A percentile compares a stretch with the other conserved stretches of the same genome.
phyloP scores from a whole-genome alignment of 2,888 invertebrate genomes.

The Amphipoea oculea region DNA sequence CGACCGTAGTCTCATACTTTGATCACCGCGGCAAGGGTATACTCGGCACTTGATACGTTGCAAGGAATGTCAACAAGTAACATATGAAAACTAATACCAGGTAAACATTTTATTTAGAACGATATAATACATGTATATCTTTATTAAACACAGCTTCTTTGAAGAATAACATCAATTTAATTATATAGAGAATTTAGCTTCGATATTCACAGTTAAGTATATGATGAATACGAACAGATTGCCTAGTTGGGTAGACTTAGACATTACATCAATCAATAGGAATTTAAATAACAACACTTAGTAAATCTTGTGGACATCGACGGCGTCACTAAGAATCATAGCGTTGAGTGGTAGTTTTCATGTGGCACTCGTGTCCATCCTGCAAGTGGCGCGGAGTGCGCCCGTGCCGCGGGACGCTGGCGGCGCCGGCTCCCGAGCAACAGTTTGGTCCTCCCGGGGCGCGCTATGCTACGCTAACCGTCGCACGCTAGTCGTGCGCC shows the following conservation, averaged over 20 bases:
- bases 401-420: conserved; percentile 47
- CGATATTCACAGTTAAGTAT: conserved; percentile 42
- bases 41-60: conserved; percentile 28
- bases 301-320: conserved; percentile 33
- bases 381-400: conserved; percentile 26
- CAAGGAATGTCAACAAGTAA: conserved; percentile 45
- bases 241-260: conserved; percentile 14
- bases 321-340: conserved; percentile 31
- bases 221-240: conserved; percentile 42
- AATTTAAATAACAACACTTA: conserved; percentile 23
- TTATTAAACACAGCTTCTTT: conserved; percentile 30
- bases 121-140: conserved; percentile 20
- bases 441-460: conserved; percentile 81
- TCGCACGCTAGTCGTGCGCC: conserved; percentile 82
- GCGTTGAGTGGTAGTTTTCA: conserved; percentile 41
- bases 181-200: conserved; percentile 17
- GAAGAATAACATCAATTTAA: conserved; percentile 23
- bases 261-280: conserved; percentile 26
- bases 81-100: conserved; percentile 49
- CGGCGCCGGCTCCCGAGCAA: conserved; percentile 71
- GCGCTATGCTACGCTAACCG: conserved; percentile 76
- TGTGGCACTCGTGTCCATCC: conserved; percentile 39
- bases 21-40: conserved; percentile 12
- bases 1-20: conserved; percentile 12
- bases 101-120: conserved; percentile 36